phyloP scores from a whole-genome alignment of 2,888 invertebrate species.

The Drosophila lacicola region DNA sequence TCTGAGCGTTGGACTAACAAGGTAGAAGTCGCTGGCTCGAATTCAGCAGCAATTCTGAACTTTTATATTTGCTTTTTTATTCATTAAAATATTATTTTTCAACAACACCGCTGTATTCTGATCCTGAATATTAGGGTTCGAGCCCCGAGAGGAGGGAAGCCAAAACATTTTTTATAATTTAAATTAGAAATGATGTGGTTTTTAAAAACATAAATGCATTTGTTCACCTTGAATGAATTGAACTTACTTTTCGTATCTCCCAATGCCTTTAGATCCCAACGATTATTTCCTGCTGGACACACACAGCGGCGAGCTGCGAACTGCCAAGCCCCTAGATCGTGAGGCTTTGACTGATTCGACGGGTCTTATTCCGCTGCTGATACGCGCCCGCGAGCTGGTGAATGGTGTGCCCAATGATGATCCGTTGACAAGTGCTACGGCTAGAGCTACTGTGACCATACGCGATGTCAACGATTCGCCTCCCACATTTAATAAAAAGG shows the following conservation, averaged over 20 bases:
- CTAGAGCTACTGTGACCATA: constrained; percentile 92
- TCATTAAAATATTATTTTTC: too few relatives aligned
- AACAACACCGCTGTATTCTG: too few relatives aligned
- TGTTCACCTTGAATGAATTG: neutral
- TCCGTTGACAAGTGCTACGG: constrained; percentile 88
- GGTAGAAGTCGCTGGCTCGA: too few relatives aligned
- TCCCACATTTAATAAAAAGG: constrained; percentile 92
- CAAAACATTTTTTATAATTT: too few relatives aligned
- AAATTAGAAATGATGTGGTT: too few relatives aligned
- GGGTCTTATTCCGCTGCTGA: constrained; percentile 91
- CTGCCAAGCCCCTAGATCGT: constrained; percentile 93
- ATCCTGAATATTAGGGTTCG: too few relatives aligned
- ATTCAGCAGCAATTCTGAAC: too few relatives aligned
- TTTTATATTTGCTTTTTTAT: too few relatives aligned
- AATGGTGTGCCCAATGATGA: constrained; percentile 90
- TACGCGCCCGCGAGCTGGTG: constrained; percentile 92
- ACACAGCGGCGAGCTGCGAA: constrained; percentile 91
- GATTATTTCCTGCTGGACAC: constrained; percentile 94
- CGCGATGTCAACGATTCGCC: constrained; percentile 96
- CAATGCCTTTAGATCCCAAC: constrained; percentile 89
- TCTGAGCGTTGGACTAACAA: too few relatives aligned
- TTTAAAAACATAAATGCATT: too few relatives aligned
- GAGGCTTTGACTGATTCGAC: constrained; percentile 92
- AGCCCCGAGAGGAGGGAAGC: too few relatives aligned
- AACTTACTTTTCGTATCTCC: neutral